These are phyloP conservation scores for Clunio marinus DNA, from an alignment of 2,888 invertebrate genomes.

Conservation along the genomic window DNA sequence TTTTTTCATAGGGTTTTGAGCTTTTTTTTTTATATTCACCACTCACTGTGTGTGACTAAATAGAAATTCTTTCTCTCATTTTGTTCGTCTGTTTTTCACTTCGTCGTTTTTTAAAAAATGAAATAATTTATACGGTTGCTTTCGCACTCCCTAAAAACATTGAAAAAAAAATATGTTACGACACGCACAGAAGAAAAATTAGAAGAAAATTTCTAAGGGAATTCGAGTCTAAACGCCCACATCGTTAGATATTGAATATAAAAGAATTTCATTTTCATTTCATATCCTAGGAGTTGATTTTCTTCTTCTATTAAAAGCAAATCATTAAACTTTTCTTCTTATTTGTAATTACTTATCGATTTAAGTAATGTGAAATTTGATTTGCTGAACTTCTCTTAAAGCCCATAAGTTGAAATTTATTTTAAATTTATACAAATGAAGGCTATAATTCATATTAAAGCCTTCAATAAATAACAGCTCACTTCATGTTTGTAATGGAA, in stretches of 20 bases:
- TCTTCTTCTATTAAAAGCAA: too few relatives aligned
- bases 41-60: neutral
- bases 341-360: too few relatives aligned
- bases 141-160: constrained; percentile 12
- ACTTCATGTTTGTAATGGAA: too few relatives aligned
- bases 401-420: too few relatives aligned
- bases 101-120: neutral
- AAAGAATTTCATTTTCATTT: neutral
- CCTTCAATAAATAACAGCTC: too few relatives aligned
- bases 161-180: constrained; percentile 14
- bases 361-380: too few relatives aligned
- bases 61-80: neutral
- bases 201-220: constrained; percentile 1
- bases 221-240: neutral
- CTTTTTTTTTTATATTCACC: neutral
- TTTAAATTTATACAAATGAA: too few relatives aligned
- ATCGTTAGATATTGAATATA: neutral
- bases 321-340: too few relatives aligned
- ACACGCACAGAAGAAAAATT: constrained; percentile 32
- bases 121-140: constrained; percentile 16
- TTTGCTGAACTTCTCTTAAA: too few relatives aligned
- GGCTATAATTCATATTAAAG: too few relatives aligned
- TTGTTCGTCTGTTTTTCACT: neutral
- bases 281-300: neutral
- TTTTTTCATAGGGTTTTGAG: constrained; percentile 18